Conservation (phyloP, 2,797 vertebrate genomes). For the Octomys mimax region DNA sequence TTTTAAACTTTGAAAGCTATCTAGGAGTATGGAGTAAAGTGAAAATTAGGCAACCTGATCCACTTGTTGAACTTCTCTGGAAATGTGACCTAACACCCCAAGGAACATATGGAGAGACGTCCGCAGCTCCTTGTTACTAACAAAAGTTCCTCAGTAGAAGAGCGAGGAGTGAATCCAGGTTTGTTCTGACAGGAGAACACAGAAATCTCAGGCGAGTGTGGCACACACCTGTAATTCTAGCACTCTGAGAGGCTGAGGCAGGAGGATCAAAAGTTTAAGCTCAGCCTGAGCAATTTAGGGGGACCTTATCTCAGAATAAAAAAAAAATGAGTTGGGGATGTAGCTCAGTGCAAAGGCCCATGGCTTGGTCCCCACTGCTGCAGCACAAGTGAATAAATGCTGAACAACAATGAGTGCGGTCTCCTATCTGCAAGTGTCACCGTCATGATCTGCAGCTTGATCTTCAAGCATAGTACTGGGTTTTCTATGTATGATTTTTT, state of each 20-base stretch:
- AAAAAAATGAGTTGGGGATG: neutral
- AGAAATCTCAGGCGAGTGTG: neutral
- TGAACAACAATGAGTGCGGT: neutral
- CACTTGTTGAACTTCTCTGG: neutral
- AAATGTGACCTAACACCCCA: neutral
- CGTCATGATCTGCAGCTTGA: no score
- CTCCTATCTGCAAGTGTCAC: neutral
- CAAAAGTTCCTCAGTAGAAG: neutral
- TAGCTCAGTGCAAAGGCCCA: neutral
- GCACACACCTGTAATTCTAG: neutral
- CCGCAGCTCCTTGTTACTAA: neutral
- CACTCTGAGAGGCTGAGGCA: neutral
- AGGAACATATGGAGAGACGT: neutral
- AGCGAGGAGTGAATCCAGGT: neutral
- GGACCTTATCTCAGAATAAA: neutral
- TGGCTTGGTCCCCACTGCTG: neutral
- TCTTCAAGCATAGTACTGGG: no score
- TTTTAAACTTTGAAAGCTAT: neutral
- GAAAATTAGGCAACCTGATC: neutral
- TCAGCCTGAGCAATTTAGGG: neutral
- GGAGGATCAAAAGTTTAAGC: neutral
- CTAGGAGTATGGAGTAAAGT: neutral
- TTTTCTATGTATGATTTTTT: neutral
- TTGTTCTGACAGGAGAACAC: rapidly evolving
- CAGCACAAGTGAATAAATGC: neutral